Conservation (phyloP, 2,113 vertebrate species). For the Beaufortia kweichowensis region DNA sequence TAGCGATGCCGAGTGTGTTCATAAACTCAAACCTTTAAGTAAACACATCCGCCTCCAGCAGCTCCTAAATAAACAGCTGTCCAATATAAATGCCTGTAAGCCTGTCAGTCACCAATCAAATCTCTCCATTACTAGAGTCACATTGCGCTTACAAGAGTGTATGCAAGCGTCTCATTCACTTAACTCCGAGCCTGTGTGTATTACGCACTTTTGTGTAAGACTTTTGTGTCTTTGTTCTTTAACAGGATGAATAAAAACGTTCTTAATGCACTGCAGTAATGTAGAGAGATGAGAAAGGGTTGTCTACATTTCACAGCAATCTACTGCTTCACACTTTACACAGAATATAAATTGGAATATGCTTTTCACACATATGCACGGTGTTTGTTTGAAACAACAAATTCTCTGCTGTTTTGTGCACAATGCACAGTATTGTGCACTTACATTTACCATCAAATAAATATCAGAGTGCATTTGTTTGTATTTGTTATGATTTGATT, state of each 20-base stretch:
- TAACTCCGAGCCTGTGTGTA: not conserved
- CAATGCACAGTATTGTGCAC: too few species aligned
- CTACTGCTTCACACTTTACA: constrained; percentile 5
- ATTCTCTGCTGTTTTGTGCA: too few species aligned
- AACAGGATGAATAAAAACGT: constrained; percentile 14
- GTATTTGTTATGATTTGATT: too few species aligned
- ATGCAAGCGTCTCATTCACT: not conserved
- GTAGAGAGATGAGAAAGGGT: constrained; percentile 24
- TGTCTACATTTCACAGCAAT: constrained; percentile 36
- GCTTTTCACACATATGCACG: not conserved
- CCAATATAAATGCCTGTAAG: constrained; percentile 45
- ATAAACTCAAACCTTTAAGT: constrained; percentile 44
- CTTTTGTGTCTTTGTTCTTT: not conserved
- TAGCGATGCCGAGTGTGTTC: constrained; percentile 34
- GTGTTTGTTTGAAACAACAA: not conserved
- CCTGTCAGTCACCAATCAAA: constrained; percentile 46
- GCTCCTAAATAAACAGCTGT: constrained; percentile 28
- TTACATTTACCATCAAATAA: too few species aligned
- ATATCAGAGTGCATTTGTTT: too few species aligned
- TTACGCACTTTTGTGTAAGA: not conserved
- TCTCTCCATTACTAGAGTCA: constrained; percentile 16
- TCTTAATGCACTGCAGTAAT: constrained; percentile 37
- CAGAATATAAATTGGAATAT: constrained; percentile 31
- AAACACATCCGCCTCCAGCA: constrained; percentile 39
- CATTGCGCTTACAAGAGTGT: not conserved